Evolutionary conservation across 2,797 vertebrate genomes (phyloP), one percentile per base, ranked within the genome.

Genomic region (Catharus ustulatus): DNA sequence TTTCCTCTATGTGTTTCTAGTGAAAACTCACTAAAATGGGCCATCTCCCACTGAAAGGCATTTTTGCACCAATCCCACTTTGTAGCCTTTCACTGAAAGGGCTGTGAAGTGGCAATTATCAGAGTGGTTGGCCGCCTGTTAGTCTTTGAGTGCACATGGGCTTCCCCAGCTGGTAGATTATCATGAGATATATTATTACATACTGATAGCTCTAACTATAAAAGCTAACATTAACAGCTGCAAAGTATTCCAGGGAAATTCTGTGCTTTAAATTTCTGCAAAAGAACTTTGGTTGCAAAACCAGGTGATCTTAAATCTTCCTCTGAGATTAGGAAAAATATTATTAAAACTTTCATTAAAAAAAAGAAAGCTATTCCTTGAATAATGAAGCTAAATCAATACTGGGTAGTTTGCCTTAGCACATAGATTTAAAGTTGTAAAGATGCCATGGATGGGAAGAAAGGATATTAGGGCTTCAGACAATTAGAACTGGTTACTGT

Each of bases 31-130:
- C 32, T 62, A 23, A 51, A 42, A 67, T 1, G 38, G 64, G 57
- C 45, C 52, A 77, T 49, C 67, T 77, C 81, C 2, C 0, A 0
- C 23, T 64, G 30, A 92, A 95, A 87, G 72, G 22, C 46, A 34
- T 87, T 93, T 90, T 48, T 87, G 42, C 38, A 90, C 63, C 38
- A 79, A 63, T 67, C 68, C 30, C 42, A 77, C 77, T 52, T 76
- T n/a, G 57, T 52, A 87, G 49, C 67, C 90, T 95, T 88, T 84
- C 66, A 84, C 23, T 80, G 81, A 64, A 90, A 74, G 61, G 78
- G 78, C 64, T 89, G 61, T 67, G 36, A 94, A 92, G 75, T 49
- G 54, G 38, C 61, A 85, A 89, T 95, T 89, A 92, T 29, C 38
- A 77, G 22, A 64, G 69, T 51, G 81, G 57, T 34, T 86, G 84